These are phyloP conservation scores for Leptinotarsa undecemlineata DNA, from an alignment of 1,140 invertebrate genomes.

Conservation along the genomic window DNA sequence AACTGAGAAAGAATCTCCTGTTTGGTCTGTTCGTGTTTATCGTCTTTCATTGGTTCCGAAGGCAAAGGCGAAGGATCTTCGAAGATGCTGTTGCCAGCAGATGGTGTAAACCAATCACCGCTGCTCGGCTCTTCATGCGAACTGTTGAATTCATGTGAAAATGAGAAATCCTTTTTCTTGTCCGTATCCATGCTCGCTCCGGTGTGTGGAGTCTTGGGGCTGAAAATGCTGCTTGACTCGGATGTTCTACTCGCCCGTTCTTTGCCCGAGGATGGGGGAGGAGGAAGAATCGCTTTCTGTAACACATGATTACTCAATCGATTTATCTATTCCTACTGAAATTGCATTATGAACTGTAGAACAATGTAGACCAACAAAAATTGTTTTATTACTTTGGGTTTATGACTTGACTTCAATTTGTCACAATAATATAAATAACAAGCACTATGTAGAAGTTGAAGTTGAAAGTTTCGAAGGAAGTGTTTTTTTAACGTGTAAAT, in stretches of 20 bases:
- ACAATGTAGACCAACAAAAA: too few species aligned
- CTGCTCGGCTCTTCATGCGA: conserved; percentile 50
- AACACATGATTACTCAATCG: conserved; percentile 1
- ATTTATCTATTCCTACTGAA: too few species aligned
- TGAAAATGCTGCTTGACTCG: conserved; percentile 49
- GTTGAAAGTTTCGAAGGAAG: too few species aligned
- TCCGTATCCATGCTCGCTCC: conserved; percentile 39
- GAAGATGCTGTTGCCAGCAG: conserved; percentile 46
- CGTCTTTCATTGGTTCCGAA: conserved; percentile 41
- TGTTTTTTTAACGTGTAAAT: too few species aligned
- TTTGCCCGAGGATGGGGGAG: conserved; percentile 64
- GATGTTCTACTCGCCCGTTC: conserved; percentile 49
- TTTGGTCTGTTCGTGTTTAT: conserved; percentile 50
- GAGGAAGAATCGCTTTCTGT: conserved; percentile 63
- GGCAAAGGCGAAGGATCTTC: conserved; percentile 44
- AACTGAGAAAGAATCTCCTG: conserved; percentile 54
- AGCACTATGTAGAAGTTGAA: too few species aligned
- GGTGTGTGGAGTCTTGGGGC: conserved; percentile 51
- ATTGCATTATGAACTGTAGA: too few species aligned
- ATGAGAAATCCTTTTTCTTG: conserved; percentile 41
- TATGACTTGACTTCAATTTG: too few species aligned
- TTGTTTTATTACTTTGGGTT: too few species aligned
- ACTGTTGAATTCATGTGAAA: conserved; percentile 46
- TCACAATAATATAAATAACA: too few species aligned
- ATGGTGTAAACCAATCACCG: conserved; percentile 52